Conservation (phyloP, 2,888 invertebrate species). For the Cryptocephalus primarius region DNA sequence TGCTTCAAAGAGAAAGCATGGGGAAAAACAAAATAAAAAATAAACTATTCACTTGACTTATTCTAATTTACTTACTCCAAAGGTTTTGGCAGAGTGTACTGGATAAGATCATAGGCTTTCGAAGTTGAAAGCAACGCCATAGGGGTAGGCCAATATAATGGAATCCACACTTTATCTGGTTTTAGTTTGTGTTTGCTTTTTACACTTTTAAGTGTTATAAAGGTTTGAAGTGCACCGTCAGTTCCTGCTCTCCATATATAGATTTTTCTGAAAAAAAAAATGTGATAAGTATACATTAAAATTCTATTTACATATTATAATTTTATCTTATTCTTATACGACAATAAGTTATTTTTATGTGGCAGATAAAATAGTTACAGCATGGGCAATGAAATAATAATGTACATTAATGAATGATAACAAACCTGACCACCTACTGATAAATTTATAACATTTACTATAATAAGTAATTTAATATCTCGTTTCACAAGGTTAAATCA, state of each 20-base stretch:
- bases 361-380: no score
- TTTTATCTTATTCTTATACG: no score
- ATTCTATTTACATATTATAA: no score
- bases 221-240: slow-evolving; percentile 42
- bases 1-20: not conserved
- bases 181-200: slow-evolving; percentile 4
- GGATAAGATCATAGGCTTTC: slow-evolving; percentile 48
- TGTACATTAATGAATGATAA: no score
- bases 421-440: no score
- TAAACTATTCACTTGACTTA: not conserved
- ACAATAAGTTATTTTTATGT: no score
- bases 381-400: no score
- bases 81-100: slow-evolving; percentile 44
- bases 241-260: slow-evolving; percentile 56
- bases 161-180: not conserved
- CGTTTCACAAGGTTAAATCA: no score
- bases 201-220: slow-evolving; percentile 26
- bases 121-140: slow-evolving; percentile 40
- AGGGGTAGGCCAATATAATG: no score
- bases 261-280: slow-evolving; percentile 37
- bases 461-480: no score
- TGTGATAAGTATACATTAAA: no score
- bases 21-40: slow-evolving; percentile 2
- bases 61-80: slow-evolving; percentile 16
- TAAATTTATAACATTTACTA: no score